Evolutionary conservation across 2,888 invertebrate genomes (phyloP), one percentile per base, ranked within the genome.

Genomic region (Leptura quadrifasciata): DNA sequence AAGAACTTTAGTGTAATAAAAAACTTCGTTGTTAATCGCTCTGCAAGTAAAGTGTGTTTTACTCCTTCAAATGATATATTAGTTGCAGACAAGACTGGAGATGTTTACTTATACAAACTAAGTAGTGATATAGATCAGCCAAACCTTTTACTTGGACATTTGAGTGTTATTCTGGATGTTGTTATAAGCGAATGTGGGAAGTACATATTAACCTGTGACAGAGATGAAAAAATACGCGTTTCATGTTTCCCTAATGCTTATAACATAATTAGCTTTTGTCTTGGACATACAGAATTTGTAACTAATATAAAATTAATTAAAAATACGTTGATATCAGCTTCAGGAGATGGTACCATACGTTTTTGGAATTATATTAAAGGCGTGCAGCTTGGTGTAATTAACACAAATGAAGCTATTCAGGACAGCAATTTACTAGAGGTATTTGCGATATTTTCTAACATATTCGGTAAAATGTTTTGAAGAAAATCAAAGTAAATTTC

Each of bases 201-300:
- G 82, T 94, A 91, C 87, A 89, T 97, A 31, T 92, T 97, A 27
- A 96, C 96, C 0, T 93, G 95, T 80, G 98, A 98, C 87, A 91
- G 98, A 83, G 98, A 98, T 89, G 98, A 98, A 88, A 98, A 98
- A 90, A 96, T 98, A 75, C 91, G 95, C 79, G 93, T 98, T 0
- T 96, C 97, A 0, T 92, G 92, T 85, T 97, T 93, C 89, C 97
- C 97, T 0, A 94, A 95, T 84, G 92, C 94, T 10, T 96, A 96
- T 85, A 95, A 95, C 87, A 96, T 98, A 82, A 91, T 94, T 80
- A 92, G 94, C 74, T 98, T 94, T 88, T 97, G 97, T 85, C 90
- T 98, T 79, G 97, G 97, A 0, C 98, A 98, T 87, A 92, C 91
- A 78, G 96, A 97, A 88, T 98, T 95, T 90, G 96, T 97, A 0